Evolutionary conservation across 2,797 vertebrate genomes (phyloP).

Genomic region (Megaceryle alcyon): DNA sequence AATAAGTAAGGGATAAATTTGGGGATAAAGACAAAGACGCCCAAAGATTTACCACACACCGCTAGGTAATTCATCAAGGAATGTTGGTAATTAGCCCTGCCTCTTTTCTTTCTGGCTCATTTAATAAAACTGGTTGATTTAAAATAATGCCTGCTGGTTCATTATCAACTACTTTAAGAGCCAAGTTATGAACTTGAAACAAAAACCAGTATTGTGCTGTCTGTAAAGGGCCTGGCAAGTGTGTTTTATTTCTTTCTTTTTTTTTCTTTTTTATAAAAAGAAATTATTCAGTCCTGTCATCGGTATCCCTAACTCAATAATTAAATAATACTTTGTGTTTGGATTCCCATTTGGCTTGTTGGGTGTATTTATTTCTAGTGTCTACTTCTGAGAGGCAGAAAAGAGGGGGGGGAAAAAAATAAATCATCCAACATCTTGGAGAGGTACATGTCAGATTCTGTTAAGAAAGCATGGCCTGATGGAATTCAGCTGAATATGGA

Average conservation of each 20-base stretch:
- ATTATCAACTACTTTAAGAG: constrained; percentile 87
- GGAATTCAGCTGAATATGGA: constrained; percentile 72
- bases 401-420: neutral
- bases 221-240: constrained; percentile 44
- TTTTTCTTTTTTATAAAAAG: neutral
- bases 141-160: constrained; percentile 87
- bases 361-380: constrained; percentile 40
- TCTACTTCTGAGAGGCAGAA: constrained; percentile 32
- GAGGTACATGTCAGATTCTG: constrained; percentile 57
- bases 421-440: constrained; percentile 5
- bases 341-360: constrained; percentile 45
- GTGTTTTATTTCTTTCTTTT: neutral
- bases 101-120: constrained; percentile 90
- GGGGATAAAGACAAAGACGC: constrained; percentile 86
- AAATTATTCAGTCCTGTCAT: neutral
- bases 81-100: constrained; percentile 90
- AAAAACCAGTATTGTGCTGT: constrained; percentile 76
- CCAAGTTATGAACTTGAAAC: constrained; percentile 79
- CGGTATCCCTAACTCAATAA: neutral
- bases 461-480: constrained; percentile 69
- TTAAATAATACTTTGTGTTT: constrained; percentile 61
- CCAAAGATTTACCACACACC: constrained; percentile 91
- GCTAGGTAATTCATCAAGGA: constrained; percentile 94
- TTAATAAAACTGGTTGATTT: constrained; percentile 86
- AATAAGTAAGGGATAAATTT: constrained; percentile 87